Evolutionary conservation across 2,113 vertebrate genomes (phyloP).

Genomic region (Puntigrus tetrazona): DNA sequence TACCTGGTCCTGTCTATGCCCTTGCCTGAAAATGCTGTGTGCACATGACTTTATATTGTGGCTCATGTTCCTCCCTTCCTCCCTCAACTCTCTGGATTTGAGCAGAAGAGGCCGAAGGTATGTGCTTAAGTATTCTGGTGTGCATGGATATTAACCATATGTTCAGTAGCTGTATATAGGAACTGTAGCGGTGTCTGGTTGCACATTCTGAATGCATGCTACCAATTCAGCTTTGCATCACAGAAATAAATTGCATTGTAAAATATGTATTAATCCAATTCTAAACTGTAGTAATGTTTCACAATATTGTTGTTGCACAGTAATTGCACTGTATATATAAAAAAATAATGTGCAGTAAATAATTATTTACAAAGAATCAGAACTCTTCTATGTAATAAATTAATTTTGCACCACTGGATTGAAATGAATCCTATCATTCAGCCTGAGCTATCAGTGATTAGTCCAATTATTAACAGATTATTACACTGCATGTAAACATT

Average conservation of each 20-base stretch:
- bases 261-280: background rate
- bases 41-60: slow-evolving; percentile 80
- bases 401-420: background rate
- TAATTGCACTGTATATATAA: background rate
- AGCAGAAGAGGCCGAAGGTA: slow-evolving; percentile 93
- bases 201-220: background rate
- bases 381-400: background rate
- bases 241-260: background rate
- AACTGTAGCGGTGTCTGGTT: no score
- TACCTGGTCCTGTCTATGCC: slow-evolving; percentile 72
- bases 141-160: background rate
- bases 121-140: slow-evolving; percentile 58
- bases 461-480: background rate
- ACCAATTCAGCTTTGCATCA: background rate
- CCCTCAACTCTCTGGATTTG: slow-evolving; percentile 48
- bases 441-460: background rate
- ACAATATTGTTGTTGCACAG: background rate
- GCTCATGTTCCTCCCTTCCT: slow-evolving; percentile 64
- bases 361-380: background rate
- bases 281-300: background rate
- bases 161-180: background rate
- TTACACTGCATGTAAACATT: background rate
- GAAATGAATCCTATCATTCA: background rate
- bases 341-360: background rate
- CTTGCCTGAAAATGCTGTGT: slow-evolving; percentile 73